A percentile compares a stretch with the other conserved stretches of the same genome.
Conservation (phyloP, 2,113 vertebrate species). For the Bolborhynchus lineola region DNA sequence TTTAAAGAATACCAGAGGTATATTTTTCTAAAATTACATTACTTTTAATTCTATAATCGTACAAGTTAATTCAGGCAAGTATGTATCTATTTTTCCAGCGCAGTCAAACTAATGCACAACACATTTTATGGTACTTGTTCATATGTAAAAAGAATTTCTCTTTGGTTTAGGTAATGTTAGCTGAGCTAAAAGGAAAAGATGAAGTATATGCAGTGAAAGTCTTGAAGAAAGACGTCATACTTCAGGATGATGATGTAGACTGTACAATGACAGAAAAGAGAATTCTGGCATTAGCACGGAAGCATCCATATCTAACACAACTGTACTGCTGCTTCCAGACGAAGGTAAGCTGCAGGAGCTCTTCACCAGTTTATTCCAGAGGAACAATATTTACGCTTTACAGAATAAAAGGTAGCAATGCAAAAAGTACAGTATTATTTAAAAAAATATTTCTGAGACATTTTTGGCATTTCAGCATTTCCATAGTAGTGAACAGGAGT, state of each 20-base stretch:
- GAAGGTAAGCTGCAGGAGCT: conserved; percentile 75
- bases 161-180: conserved; percentile 90
- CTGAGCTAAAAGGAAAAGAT: conserved; percentile 93
- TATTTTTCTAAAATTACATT: background rate
- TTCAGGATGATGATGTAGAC: conserved; percentile 97
- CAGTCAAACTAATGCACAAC: background rate
- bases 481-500: background rate
- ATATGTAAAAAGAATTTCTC: background rate
- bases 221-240: conserved; percentile 96
- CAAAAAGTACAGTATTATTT: background rate
- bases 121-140: background rate
- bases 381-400: background rate
- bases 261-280: conserved; percentile 99
- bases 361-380: background rate
- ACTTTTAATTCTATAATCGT: background rate
- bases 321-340: conserved; percentile 99
- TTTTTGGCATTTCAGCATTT: background rate
- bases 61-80: background rate
- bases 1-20: background rate
- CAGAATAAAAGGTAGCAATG: background rate
- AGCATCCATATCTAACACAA: conserved; percentile 96
- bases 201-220: conserved; percentile 99
- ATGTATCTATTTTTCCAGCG: background rate
- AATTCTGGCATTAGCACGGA: conserved; percentile 93
- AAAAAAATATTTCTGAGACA: background rate